Evolutionary conservation across 2,888 invertebrate genomes (phyloP).

Genomic region (Scaptomyza cyrtandrae): DNA sequence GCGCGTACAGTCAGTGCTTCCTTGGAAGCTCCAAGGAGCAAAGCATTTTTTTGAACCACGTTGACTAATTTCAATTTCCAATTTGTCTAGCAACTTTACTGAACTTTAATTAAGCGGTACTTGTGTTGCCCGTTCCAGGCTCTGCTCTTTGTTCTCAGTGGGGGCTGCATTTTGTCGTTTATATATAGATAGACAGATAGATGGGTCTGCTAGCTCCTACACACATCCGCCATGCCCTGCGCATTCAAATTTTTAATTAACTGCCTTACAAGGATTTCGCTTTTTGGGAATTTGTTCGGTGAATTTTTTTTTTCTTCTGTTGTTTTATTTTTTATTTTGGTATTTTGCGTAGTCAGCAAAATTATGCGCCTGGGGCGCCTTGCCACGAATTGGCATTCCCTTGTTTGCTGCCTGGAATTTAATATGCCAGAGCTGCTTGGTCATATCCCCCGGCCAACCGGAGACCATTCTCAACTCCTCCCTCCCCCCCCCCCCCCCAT

Average conservation of each 20-base stretch:
- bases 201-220: neutral
- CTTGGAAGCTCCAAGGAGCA: too few species aligned
- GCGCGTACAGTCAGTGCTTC: too few species aligned
- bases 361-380: constrained; percentile 45
- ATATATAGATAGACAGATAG: constrained; percentile 7
- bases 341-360: constrained; percentile 29
- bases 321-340: constrained; percentile 14
- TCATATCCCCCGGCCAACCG: constrained; percentile 24
- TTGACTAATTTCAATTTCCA: neutral
- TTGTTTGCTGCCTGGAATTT: constrained; percentile 50
- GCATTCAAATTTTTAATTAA: constrained; percentile 69
- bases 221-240: constrained; percentile 9
- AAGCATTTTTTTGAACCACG: too few species aligned
- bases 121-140: neutral
- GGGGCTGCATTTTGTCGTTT: constrained; percentile 14
- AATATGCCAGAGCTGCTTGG: constrained; percentile 52
- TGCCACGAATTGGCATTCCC: constrained; percentile 72
- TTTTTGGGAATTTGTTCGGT: constrained; percentile 34
- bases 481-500: neutral
- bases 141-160: constrained; percentile 29
- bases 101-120: constrained; percentile 39
- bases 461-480: too few species aligned
- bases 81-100: constrained; percentile 18
- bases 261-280: constrained; percentile 74
- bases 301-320: constrained; percentile 16